Conservation (phyloP, 2,797 vertebrate species). For the Chanos chanos region DNA sequence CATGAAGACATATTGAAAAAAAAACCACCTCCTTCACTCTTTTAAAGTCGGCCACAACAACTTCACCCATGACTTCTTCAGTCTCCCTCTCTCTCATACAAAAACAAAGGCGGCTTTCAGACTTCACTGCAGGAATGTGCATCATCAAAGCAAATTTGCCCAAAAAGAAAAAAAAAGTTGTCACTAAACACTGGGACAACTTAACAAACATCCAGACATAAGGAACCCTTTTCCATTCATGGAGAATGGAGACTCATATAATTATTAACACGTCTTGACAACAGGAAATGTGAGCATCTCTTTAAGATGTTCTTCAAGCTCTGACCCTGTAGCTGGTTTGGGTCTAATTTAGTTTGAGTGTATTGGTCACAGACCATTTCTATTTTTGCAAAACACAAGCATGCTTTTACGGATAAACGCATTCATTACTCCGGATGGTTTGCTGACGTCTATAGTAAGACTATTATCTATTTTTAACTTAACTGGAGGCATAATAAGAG, state of each 20-base stretch:
- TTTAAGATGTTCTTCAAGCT: slow-evolving; percentile 34
- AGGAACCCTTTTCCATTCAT: slow-evolving; percentile 5
- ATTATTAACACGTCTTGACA: slow-evolving; percentile 31
- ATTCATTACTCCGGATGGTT: slow-evolving; percentile 53
- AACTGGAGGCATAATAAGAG: slow-evolving; percentile 48
- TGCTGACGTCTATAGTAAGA: slow-evolving; percentile 52
- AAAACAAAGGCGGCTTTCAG: background rate
- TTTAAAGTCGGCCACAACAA: too few species aligned
- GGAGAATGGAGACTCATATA: slow-evolving; percentile 12
- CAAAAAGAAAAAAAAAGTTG: background rate
- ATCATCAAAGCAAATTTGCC: slow-evolving; percentile 20
- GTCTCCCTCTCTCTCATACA: too few species aligned
- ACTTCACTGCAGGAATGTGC: background rate
- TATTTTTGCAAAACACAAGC: slow-evolving; percentile 55
- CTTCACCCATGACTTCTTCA: too few species aligned
- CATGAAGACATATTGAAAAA: too few species aligned
- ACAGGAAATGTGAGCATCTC: slow-evolving; percentile 29
- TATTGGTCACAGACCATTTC: slow-evolving; percentile 50
- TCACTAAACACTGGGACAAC: background rate
- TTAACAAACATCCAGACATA: slow-evolving; percentile 22
- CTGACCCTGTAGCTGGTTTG: slow-evolving; percentile 37
- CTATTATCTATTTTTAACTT: slow-evolving; percentile 62
- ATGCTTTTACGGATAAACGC: slow-evolving; percentile 54
- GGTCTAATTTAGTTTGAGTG: slow-evolving; percentile 54
- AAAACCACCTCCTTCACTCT: too few species aligned